phyloP scores from a whole-genome alignment of 2,888 invertebrate species.

The Schizaphis graminum region DNA sequence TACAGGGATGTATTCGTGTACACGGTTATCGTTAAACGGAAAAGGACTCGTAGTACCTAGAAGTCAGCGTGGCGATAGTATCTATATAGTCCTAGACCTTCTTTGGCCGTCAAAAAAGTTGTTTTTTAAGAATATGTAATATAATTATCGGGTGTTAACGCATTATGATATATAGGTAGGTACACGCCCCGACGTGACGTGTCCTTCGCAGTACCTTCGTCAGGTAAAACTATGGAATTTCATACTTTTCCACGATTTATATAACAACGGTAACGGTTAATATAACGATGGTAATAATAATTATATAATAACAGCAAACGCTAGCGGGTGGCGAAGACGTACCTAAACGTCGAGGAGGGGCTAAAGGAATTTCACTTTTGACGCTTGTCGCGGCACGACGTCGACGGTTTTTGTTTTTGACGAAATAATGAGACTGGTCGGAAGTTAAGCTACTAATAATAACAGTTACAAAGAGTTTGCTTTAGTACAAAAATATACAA shows the following conservation, averaged over 20 bases:
- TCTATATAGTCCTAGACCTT: not conserved
- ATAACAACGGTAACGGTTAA: not conserved
- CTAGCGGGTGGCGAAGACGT: not conserved
- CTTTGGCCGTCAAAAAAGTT: not conserved
- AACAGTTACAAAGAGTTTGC: not conserved
- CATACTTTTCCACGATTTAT: not conserved
- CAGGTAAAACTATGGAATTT: not conserved
- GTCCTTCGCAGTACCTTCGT: not conserved
- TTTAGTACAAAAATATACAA: not conserved
- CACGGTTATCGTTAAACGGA: not conserved
- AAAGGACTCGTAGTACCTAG: not conserved
- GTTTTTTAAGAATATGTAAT: not conserved
- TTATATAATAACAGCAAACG: slow-evolving; percentile 7
- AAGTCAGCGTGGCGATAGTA: not conserved
- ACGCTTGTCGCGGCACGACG: not conserved
- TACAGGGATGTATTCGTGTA: not conserved
- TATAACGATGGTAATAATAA: not conserved
- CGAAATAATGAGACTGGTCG: slow-evolving; percentile 13
- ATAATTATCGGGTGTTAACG: not conserved
- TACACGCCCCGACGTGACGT: not conserved
- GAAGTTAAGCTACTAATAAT: not conserved
- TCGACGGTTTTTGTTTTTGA: slow-evolving; percentile 21
- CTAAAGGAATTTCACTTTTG: slow-evolving; percentile 28
- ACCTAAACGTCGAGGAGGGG: not conserved
- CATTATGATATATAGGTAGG: not conserved